Evolutionary conservation across 2,888 invertebrate genomes (phyloP).

Genomic region (Philereme transversata): DNA sequence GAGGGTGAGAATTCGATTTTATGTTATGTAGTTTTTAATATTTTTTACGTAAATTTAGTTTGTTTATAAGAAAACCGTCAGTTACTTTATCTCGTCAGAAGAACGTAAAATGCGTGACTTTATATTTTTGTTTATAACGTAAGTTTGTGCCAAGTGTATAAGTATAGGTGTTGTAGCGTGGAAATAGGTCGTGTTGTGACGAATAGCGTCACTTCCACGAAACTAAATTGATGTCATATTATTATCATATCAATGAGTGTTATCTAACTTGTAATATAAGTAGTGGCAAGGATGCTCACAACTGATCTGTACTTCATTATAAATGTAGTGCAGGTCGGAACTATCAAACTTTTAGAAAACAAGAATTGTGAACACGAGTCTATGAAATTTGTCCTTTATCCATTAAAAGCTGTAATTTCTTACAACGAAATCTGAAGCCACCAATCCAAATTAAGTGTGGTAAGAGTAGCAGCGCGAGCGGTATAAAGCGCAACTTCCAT

Average conservation of each 20-base stretch:
- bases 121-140: slow-evolving; percentile 54
- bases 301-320: not conserved
- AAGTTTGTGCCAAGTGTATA: slow-evolving; percentile 35
- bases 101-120: slow-evolving; percentile 44
- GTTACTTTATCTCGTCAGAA: slow-evolving; percentile 58
- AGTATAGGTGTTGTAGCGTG: slow-evolving; percentile 47
- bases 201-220: slow-evolving; percentile 49
- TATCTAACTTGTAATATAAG: slow-evolving; percentile 8
- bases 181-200: slow-evolving; percentile 22
- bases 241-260: slow-evolving; percentile 53
- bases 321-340: too few relatives aligned
- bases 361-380: too few relatives aligned
- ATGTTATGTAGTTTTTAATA: slow-evolving; percentile 77
- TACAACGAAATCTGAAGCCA: too few relatives aligned
- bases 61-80: slow-evolving; percentile 65
- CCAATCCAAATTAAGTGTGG: not conserved
- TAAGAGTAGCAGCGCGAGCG: not conserved
- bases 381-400: too few relatives aligned
- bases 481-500: not conserved
- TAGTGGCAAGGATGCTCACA: slow-evolving; percentile 10
- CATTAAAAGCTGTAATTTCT: too few relatives aligned
- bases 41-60: slow-evolving; percentile 72
- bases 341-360: too few relatives aligned
- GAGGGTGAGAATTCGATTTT: slow-evolving; percentile 62
- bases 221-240: slow-evolving; percentile 55